phyloP scores from a whole-genome alignment of 2,888 invertebrate genomes.

The Hyposoter didymator region DNA sequence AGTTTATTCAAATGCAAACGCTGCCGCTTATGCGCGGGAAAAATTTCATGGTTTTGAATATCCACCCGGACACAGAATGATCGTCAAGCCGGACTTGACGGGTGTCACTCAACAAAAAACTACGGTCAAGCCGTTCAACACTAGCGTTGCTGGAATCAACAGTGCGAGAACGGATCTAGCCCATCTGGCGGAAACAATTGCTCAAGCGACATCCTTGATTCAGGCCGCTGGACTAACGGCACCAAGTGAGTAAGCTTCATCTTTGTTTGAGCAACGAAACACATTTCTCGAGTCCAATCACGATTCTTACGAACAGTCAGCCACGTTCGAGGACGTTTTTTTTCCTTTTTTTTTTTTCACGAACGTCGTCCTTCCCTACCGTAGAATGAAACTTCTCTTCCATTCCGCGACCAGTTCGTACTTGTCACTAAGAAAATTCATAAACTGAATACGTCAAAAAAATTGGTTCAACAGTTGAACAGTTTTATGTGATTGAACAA shows the following conservation, averaged over 20 bases:
- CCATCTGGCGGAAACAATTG: constrained; percentile 90
- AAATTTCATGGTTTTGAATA: constrained; percentile 97
- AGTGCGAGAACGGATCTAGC: constrained; percentile 86
- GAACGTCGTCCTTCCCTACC: neutral
- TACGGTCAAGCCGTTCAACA: constrained; percentile 77
- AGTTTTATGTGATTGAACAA: too few relatives aligned
- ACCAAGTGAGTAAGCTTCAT: constrained; percentile 77
- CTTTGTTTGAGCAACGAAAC: neutral
- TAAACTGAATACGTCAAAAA: too few relatives aligned
- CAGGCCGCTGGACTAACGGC: constrained; percentile 87
- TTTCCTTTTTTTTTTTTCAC: neutral
- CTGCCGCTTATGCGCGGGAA: constrained; percentile 91
- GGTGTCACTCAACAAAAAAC: constrained; percentile 77
- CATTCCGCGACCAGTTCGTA: neutral
- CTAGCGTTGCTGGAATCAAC: constrained; percentile 75
- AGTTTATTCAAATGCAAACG: constrained; percentile 89
- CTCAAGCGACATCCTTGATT: constrained; percentile 91
- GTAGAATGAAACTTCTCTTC: neutral
- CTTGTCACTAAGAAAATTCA: neutral
- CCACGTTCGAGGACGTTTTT: neutral
- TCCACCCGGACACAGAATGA: constrained; percentile 93
- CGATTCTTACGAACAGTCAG: neutral
- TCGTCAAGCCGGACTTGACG: constrained; percentile 88
- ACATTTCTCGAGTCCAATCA: neutral
- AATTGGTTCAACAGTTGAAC: too few relatives aligned